A percentile compares a stretch with the other conserved stretches of the same genome.
These are phyloP conservation scores for Strix uralensis DNA, from an alignment of 2,113 vertebrate species.

Conservation along the genomic window DNA sequence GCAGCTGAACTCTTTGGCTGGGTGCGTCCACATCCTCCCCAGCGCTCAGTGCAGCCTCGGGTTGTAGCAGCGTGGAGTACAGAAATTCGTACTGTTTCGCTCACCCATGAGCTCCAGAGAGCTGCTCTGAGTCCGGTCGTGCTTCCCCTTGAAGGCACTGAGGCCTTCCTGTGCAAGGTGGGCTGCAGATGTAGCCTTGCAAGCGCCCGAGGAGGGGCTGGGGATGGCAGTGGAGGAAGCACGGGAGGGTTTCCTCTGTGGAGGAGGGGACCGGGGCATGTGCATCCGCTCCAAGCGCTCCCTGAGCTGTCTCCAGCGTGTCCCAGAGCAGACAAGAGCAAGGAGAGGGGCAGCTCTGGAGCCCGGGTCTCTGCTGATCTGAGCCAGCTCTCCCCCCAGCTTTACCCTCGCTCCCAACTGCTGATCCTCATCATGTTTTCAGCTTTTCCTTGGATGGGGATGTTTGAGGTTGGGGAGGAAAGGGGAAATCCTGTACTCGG, in stretches of 20 bases:
- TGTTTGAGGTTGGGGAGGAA: background rate
- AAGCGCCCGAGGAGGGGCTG: background rate
- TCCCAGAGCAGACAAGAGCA: background rate
- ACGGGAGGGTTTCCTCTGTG: background rate
- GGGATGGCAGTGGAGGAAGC: background rate
- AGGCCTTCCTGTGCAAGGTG: accelerated
- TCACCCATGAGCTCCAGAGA: background rate
- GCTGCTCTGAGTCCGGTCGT: background rate
- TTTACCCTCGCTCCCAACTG: background rate
- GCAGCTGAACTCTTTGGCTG: background rate
- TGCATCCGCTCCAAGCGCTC: background rate
- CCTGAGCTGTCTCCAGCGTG: accelerated
- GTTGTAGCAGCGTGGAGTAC: accelerated
- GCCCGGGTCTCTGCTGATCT: background rate
- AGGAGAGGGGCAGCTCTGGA: background rate
- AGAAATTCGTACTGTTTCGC: accelerated
- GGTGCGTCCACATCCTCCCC: background rate
- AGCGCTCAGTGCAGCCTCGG: accelerated
- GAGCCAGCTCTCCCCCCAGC: background rate
- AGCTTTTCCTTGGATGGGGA: background rate
- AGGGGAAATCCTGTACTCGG: background rate
- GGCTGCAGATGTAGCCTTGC: background rate
- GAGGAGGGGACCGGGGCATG: background rate
- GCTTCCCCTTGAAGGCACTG: background rate
- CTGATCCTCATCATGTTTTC: accelerated